Evolutionary conservation across 2,888 invertebrate species (phyloP).

Genomic region (Oscheius sp.): DNA sequence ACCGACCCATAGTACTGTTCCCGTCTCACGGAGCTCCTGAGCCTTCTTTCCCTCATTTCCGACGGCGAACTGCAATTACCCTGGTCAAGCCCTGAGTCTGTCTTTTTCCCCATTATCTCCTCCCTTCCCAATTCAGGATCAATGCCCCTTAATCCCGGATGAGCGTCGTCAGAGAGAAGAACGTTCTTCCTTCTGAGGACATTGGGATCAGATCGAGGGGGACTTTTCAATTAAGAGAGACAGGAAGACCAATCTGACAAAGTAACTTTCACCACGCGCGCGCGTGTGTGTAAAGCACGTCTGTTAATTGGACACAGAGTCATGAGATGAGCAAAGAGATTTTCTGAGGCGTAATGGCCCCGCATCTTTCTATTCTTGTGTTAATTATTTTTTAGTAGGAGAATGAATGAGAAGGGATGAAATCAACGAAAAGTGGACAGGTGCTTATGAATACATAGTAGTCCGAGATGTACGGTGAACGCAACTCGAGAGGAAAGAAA

Average conservation of each 20-base stretch:
- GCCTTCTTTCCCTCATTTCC: constrained; percentile 45
- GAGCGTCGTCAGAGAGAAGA: constrained; percentile 15
- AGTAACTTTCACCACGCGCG: too few species aligned
- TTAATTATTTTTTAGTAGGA: background rate
- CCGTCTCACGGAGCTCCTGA: constrained; percentile 44
- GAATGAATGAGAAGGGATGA: background rate
- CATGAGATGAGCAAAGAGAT: background rate
- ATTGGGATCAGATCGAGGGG: constrained; percentile 12
- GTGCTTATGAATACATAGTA: background rate
- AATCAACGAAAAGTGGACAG: background rate
- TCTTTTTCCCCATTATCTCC: background rate
- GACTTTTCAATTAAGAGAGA: background rate
- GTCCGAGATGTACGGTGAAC: background rate
- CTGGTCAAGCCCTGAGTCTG: background rate
- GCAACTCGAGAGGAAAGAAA: background rate
- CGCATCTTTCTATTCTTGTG: background rate
- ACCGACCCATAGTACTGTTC: constrained; percentile 51
- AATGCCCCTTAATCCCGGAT: constrained; percentile 18
- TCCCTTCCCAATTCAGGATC: background rate
- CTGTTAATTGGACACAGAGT: background rate
- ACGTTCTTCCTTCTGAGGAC: constrained; percentile 12
- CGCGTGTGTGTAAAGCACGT: too few species aligned
- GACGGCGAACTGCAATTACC: constrained; percentile 47
- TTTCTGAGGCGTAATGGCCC: background rate
- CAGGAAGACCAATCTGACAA: background rate